Evolutionary conservation across 2,113 vertebrate genomes (phyloP).

Genomic region (Buteo buteo): DNA sequence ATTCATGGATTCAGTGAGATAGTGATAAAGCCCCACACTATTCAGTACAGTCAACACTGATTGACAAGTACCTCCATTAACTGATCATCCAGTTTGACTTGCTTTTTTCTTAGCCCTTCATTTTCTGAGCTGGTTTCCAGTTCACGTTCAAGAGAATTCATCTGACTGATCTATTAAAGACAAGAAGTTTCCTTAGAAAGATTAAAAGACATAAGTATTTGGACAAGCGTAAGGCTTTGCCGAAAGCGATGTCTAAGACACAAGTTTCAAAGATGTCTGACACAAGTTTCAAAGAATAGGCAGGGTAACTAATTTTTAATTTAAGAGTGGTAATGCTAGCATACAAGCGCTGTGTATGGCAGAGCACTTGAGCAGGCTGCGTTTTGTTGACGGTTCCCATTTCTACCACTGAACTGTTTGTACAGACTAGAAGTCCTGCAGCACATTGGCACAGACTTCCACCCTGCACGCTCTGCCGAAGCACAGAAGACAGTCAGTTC

Average conservation of each 20-base stretch:
- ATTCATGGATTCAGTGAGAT: neutral
- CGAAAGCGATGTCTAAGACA: neutral
- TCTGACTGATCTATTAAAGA: constrained; percentile 74
- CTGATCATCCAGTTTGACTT: constrained; percentile 83
- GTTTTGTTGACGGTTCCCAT: neutral
- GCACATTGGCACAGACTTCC: neutral
- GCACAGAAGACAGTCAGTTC: neutral
- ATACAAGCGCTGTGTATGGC: neutral
- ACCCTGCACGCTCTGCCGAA: neutral
- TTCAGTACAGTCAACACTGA: neutral
- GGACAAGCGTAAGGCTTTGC: neutral
- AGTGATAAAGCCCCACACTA: neutral
- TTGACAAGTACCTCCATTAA: constrained; percentile 78
- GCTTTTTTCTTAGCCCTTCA: constrained; percentile 79
- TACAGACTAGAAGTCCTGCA: neutral
- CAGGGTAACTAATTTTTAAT: neutral
- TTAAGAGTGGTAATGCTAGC: neutral
- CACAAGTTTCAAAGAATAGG: neutral
- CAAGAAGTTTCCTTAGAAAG: neutral
- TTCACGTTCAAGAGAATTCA: constrained; percentile 73
- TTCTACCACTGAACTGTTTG: neutral
- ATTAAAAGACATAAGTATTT: neutral
- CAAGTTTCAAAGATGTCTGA: neutral
- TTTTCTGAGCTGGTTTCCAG: constrained; percentile 83
- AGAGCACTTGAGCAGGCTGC: neutral